phyloP scores from a whole-genome alignment of 2,113 vertebrate species.

The Misgurnus mizolepis region DNA sequence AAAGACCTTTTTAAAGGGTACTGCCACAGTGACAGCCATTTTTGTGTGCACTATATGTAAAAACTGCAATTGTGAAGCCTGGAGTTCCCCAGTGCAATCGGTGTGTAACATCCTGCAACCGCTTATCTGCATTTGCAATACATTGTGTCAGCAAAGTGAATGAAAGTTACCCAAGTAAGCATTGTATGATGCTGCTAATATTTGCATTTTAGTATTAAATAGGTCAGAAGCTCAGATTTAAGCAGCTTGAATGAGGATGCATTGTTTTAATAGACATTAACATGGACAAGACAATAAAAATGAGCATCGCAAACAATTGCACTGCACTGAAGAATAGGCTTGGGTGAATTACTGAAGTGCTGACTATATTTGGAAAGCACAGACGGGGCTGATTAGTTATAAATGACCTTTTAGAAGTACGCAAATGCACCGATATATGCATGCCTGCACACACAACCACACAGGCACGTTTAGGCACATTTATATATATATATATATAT shows the following conservation, averaged over 20 bases:
- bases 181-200: background rate
- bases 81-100: constrained; percentile 26
- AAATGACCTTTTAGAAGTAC: background rate
- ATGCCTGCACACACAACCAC: background rate
- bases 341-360: background rate
- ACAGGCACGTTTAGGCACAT: background rate
- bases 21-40: no score
- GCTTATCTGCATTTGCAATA: background rate
- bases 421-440: background rate
- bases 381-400: background rate
- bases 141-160: background rate
- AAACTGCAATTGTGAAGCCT: background rate
- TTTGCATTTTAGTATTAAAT: background rate
- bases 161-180: background rate
- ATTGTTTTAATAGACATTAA: background rate
- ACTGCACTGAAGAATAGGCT: background rate
- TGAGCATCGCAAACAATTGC: background rate
- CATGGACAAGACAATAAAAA: background rate
- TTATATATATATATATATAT: no score
- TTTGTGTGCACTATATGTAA: background rate
- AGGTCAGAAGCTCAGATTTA: background rate
- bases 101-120: background rate
- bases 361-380: constrained; percentile 14
- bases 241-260: background rate
- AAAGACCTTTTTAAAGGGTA: no score